Percentiles rank a stretch among this genome's conserved stretches.
Conservation (phyloP, 2,888 invertebrate species). For the Suillia variegata region DNA sequence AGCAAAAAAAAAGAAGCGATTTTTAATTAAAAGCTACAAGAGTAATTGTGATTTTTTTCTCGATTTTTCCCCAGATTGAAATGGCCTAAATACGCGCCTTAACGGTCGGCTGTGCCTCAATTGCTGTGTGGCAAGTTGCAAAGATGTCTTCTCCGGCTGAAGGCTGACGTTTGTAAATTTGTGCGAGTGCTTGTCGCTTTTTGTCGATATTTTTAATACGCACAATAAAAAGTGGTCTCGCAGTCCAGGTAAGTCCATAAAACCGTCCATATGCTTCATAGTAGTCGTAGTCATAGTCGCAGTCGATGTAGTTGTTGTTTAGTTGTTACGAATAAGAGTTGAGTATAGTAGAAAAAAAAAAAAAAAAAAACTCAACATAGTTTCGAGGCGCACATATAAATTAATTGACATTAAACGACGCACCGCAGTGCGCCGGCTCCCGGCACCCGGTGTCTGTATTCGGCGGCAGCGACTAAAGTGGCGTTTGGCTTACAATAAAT, state of each 20-base stretch:
- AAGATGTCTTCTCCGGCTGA: background rate
- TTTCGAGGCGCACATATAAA: no score
- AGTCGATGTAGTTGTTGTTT: no score
- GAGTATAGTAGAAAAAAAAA: background rate
- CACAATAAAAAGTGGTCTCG: background rate
- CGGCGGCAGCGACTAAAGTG: slow-evolving; percentile 21
- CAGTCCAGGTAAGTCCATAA: no score
- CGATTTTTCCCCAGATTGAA: no score
- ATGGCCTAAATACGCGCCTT: no score
- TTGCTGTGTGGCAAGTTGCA: no score
- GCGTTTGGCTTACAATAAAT: slow-evolving; percentile 23
- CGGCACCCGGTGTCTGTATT: no score
- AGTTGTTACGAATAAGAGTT: background rate
- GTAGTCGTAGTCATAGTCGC: background rate
- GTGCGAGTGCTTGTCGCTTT: background rate
- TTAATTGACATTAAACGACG: slow-evolving; percentile 58
- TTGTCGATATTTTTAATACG: background rate
- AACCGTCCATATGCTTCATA: no score
- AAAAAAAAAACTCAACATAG: no score
- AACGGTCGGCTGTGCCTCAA: no score
- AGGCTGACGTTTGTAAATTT: background rate
- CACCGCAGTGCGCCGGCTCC: slow-evolving; percentile 47
- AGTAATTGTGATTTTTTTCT: background rate
- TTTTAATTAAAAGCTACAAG: background rate
- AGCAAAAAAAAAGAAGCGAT: background rate